Evolutionary conservation across 2,797 vertebrate genomes (phyloP).

Genomic region (Halcyon smyrnensis): DNA sequence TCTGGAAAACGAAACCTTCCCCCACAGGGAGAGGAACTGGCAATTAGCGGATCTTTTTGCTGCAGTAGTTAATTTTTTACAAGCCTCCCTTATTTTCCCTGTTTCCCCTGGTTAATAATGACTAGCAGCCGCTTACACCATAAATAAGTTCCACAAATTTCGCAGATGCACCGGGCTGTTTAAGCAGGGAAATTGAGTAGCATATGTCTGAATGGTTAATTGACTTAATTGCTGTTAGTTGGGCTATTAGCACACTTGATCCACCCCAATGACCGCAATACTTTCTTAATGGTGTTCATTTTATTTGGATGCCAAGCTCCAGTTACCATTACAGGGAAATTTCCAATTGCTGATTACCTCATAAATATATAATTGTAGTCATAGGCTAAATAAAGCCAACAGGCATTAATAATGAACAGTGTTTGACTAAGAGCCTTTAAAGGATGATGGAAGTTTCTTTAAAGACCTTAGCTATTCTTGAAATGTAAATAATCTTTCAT

Average conservation of each 20-base stretch:
- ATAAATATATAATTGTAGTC: constrained; percentile 86
- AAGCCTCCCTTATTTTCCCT: constrained; percentile 32
- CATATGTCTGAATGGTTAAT: constrained; percentile 85
- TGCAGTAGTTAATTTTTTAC: constrained; percentile 61
- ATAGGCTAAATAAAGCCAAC: constrained; percentile 77
- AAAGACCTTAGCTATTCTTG: constrained; percentile 71
- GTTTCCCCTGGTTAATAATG: constrained; percentile 55
- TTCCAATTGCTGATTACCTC: constrained; percentile 86
- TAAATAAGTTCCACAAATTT: constrained; percentile 74
- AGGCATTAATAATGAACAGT: constrained; percentile 78
- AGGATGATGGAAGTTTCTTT: constrained; percentile 72
- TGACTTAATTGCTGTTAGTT: constrained; percentile 86
- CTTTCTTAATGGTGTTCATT: constrained; percentile 77
- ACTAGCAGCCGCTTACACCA: constrained; percentile 48
- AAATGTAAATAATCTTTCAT: constrained; percentile 75
- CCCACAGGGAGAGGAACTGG: not conserved
- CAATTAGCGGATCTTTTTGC: constrained; percentile 55
- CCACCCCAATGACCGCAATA: constrained; percentile 83
- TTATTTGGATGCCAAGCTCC: constrained; percentile 84
- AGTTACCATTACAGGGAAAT: constrained; percentile 87
- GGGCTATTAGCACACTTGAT: constrained; percentile 85
- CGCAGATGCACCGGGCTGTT: constrained; percentile 75
- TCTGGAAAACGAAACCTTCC: not conserved
- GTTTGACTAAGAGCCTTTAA: constrained; percentile 62
- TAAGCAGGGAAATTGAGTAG: constrained; percentile 79